Percentiles rank a stretch among this genome's conserved stretches.
phyloP scores from a whole-genome alignment of 2,797 vertebrate species.

The Podarcis lilfordi region DNA sequence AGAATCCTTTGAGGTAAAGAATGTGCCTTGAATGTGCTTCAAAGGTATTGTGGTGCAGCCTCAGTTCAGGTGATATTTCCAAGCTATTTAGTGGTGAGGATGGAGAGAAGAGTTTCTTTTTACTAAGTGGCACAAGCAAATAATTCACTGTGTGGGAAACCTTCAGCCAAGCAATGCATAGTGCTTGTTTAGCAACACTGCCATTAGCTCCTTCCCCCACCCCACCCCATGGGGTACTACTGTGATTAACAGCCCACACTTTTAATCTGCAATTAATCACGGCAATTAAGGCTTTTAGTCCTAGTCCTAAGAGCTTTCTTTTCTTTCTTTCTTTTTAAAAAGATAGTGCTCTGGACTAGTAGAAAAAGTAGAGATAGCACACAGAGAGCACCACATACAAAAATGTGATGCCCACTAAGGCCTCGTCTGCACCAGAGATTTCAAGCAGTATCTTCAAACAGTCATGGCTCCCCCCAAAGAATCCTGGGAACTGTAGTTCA shows the following conservation, averaged over 20 bases:
- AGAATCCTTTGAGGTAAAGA: too few relatives aligned
- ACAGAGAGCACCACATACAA: too few relatives aligned
- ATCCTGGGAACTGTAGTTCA: too few relatives aligned
- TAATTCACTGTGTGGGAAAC: neutral
- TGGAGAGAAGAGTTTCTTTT: neutral
- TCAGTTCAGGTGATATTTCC: neutral
- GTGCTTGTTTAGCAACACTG: constrained; percentile 25
- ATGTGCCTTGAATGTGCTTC: too few relatives aligned
- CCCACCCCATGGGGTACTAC: neutral
- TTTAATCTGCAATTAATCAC: constrained; percentile 36
- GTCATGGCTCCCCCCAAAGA: too few relatives aligned
- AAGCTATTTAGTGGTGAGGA: neutral
- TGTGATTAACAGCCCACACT: constrained; percentile 33
- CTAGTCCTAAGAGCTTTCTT: neutral
- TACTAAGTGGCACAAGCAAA: neutral
- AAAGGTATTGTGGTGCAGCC: too few relatives aligned
- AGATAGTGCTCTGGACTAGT: neutral
- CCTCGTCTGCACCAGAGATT: neutral
- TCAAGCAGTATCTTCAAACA: neutral
- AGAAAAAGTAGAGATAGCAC: neutral
- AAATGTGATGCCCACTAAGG: too few relatives aligned
- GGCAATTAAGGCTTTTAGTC: constrained; percentile 26
- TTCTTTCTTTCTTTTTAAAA: neutral
- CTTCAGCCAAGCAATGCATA: neutral
- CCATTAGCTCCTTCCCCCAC: neutral